Evolutionary conservation across 2,113 vertebrate species (phyloP), one percentile per base, ranked within the genome.

Genomic region (Odobenus rosmarus): DNA sequence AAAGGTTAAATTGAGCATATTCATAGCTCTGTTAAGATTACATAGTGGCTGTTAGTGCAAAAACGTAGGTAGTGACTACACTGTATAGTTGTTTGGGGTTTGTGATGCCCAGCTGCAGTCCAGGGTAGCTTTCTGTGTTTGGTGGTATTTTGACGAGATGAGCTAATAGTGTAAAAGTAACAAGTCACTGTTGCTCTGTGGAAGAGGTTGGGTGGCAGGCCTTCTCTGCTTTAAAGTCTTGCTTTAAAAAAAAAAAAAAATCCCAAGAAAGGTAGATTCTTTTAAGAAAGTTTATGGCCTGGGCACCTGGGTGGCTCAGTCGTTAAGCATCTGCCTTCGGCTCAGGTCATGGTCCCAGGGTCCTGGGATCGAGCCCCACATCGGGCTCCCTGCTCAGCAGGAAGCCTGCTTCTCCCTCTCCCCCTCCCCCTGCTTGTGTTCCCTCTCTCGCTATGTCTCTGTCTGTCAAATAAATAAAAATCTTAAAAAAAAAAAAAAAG

Each of bases 121-220:
- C 36, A 42, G 57, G 87, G 81, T 96, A 85, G 82, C 61, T 96
- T 85, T 93, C 90, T 95, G 79, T 95, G 95, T 93, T 96, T 94
- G 33, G 88, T 92, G 59, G 86, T 94, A 57, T 91, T 94, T 91
- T 98, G 85, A 97, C 33, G 1, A 95, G 88, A 95, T 98, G 98
- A 98, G 67, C 93, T 98, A 98, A 98, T 81, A 79, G 90, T 7
- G 6, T 96, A 93, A 96, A 98, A 97, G 83, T 64, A 59, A 36
- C 31, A 59, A 64, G 84, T 85, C 90, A 53, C 86, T 95, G 67
- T 79, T 64, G 62, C 62, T 92, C 89, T 71, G 4, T 46, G 87
- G 95, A 46, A 57, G 88, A 96, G 86, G 55, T 69, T 26, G 82
- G 88, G 8, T 92, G 71, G 61, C 96, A 95, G 92, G 67, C 61